A percentile compares a stretch with the other conserved stretches of the same genome.
These are phyloP conservation scores for Drosophila lini DNA, from an alignment of 1,140 invertebrate species.

Conservation along the genomic window DNA sequence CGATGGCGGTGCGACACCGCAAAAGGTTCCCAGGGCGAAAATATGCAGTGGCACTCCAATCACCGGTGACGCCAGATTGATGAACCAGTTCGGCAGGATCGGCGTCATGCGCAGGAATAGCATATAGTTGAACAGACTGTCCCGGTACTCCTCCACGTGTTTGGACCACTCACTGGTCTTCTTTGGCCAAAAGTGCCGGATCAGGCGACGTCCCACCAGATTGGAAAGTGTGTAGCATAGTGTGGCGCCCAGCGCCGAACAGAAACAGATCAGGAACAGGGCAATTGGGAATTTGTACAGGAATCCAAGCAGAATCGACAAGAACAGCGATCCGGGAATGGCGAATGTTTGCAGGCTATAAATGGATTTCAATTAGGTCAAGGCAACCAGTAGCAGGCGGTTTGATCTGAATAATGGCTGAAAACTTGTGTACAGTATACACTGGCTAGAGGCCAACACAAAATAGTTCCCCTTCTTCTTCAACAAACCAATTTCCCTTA, in stretches of 20 bases:
- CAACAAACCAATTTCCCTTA: not conserved
- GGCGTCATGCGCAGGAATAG: slow-evolving; percentile 99
- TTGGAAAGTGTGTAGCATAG: slow-evolving; percentile 97
- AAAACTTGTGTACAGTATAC: slow-evolving; percentile 1
- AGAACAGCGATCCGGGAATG: slow-evolving; percentile 99
- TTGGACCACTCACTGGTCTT: slow-evolving; percentile 93
- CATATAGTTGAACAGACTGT: slow-evolving; percentile 98
- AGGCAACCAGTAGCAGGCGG: slow-evolving; percentile 55
- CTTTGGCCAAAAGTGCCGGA: slow-evolving; percentile 95
- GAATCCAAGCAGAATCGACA: slow-evolving; percentile 99
- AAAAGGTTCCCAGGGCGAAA: slow-evolving; percentile 97
- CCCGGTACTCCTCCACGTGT: slow-evolving; percentile 93
- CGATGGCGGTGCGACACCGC: slow-evolving; percentile 98
- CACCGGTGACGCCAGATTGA: slow-evolving; percentile 98
- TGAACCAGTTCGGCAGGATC: slow-evolving; percentile 99
- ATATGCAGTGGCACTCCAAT: slow-evolving; percentile 96
- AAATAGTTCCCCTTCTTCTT: not conserved
- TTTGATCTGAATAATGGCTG: slow-evolving; percentile 16
- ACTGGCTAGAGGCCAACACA: not conserved
- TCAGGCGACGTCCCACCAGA: slow-evolving; percentile 92
- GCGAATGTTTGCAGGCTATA: slow-evolving; percentile 98
- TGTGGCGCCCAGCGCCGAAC: slow-evolving; percentile 97
- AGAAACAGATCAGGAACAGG: slow-evolving; percentile 95
- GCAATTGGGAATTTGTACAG: slow-evolving; percentile 97
- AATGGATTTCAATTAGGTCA: slow-evolving; percentile 44